Evolutionary conservation across 1,140 invertebrate genomes (phyloP).

Genomic region (Amphibalanus amphitrite): DNA sequence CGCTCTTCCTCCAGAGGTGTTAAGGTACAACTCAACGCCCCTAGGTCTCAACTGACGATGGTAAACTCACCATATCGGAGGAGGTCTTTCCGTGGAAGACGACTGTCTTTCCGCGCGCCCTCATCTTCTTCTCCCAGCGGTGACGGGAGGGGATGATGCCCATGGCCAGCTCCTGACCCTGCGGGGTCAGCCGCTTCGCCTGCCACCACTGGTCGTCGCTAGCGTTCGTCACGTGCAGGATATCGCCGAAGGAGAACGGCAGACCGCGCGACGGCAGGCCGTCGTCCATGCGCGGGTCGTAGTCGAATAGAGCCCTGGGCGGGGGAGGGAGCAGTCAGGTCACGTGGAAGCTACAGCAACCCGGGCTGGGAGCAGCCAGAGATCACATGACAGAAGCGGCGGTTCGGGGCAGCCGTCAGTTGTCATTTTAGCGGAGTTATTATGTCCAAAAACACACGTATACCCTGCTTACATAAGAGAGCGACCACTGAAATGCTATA

Average conservation of each 20-base stretch:
- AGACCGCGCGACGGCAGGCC: slow-evolving; percentile 88
- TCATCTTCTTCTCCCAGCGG: slow-evolving; percentile 88
- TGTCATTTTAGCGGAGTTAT: too few relatives aligned
- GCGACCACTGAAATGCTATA: too few relatives aligned
- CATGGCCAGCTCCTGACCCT: slow-evolving; percentile 38
- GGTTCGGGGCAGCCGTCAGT: too few relatives aligned
- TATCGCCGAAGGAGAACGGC: slow-evolving; percentile 91
- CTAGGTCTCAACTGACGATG: too few relatives aligned
- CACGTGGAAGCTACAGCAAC: not conserved
- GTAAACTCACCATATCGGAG: not conserved
- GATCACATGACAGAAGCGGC: not conserved
- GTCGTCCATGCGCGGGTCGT: slow-evolving; percentile 92
- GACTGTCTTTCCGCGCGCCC: slow-evolving; percentile 86
- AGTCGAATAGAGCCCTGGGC: slow-evolving; percentile 87
- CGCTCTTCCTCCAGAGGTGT: too few relatives aligned
- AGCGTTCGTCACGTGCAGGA: slow-evolving; percentile 95
- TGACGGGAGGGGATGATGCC: slow-evolving; percentile 75
- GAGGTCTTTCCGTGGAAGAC: slow-evolving; percentile 45
- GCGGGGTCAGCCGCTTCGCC: slow-evolving; percentile 42
- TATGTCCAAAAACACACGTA: too few relatives aligned
- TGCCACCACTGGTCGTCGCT: slow-evolving; percentile 99
- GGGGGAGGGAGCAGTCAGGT: not conserved
- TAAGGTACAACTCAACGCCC: too few relatives aligned
- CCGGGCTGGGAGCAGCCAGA: slow-evolving; percentile 15
- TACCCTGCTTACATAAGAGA: too few relatives aligned